phyloP scores from a whole-genome alignment of 2,113 vertebrate species.

The Progne subis region DNA sequence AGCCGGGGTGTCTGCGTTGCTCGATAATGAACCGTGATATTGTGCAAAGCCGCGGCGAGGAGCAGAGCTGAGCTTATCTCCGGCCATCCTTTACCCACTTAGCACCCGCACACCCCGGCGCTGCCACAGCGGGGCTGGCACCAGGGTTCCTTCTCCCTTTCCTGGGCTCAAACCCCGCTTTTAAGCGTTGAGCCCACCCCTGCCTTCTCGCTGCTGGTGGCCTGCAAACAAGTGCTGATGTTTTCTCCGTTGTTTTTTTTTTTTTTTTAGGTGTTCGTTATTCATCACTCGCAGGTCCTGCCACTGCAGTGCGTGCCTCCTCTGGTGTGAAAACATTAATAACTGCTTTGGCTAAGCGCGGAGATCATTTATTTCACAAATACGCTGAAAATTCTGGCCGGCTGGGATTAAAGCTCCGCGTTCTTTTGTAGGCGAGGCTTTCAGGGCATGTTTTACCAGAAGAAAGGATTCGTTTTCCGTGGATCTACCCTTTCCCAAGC shows the following conservation, averaged over 20 bases:
- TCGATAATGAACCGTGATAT: constrained; percentile 50
- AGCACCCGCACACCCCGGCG: background rate
- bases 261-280: background rate
- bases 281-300: background rate
- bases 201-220: rapidly evolving
- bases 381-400: background rate
- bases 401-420: background rate
- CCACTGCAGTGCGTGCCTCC: background rate
- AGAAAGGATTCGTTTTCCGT: background rate
- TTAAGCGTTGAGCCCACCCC: background rate
- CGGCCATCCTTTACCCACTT: background rate
- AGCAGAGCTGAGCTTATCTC: background rate
- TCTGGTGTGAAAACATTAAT: constrained; percentile 48
- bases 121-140: background rate
- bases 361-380: constrained; percentile 32
- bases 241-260: background rate
- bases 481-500: background rate
- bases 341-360: constrained; percentile 9
- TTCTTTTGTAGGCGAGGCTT: background rate
- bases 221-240: background rate
- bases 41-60: background rate
- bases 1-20: constrained; percentile 16
- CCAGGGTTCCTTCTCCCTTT: background rate
- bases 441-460: background rate
- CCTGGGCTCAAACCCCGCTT: background rate